A percentile compares a stretch with the other conserved stretches of the same genome.
These are phyloP conservation scores for Axinella damicornis DNA, from an alignment of 37 sponge, comb jelly and placozoan species.

Conservation along the genomic window DNA sequence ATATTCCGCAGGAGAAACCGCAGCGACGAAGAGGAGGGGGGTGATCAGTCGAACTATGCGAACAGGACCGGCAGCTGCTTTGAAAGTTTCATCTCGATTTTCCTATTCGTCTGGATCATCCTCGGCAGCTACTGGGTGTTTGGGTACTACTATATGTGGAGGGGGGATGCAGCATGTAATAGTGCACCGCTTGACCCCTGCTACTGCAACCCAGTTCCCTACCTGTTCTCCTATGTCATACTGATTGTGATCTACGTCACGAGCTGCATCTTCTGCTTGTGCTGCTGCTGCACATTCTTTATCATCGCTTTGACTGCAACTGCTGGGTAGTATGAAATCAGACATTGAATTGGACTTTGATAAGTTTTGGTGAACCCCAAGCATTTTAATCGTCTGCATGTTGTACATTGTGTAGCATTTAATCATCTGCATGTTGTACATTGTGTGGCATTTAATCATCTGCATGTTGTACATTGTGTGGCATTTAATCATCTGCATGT, in stretches of 20 bases:
- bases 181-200: background rate
- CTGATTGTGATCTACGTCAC: slow-evolving; percentile 45
- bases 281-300: slow-evolving; percentile 22
- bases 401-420: too few relatives aligned
- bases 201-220: slow-evolving; percentile 53
- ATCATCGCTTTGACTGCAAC: too few relatives aligned
- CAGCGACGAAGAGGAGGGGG: background rate
- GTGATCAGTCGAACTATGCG: background rate
- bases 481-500: too few relatives aligned
- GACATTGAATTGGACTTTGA: too few relatives aligned
- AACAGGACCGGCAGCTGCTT: slow-evolving; percentile 35
- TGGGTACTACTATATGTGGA: slow-evolving; percentile 14
- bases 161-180: background rate
- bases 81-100: slow-evolving; percentile 43
- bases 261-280: slow-evolving; percentile 13
- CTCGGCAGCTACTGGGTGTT: slow-evolving; percentile 70
- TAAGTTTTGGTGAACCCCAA: too few relatives aligned
- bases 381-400: too few relatives aligned
- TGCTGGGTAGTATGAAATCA: too few relatives aligned
- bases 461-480: too few relatives aligned
- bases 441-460: too few relatives aligned
- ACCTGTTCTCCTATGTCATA: slow-evolving; percentile 54
- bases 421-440: too few relatives aligned
- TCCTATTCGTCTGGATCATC: slow-evolving; percentile 77
- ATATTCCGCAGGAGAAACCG: background rate